Base-by-base conservation (phyloP, 1,140 invertebrate genomes). In the Sinonovacula constricta region DNA sequence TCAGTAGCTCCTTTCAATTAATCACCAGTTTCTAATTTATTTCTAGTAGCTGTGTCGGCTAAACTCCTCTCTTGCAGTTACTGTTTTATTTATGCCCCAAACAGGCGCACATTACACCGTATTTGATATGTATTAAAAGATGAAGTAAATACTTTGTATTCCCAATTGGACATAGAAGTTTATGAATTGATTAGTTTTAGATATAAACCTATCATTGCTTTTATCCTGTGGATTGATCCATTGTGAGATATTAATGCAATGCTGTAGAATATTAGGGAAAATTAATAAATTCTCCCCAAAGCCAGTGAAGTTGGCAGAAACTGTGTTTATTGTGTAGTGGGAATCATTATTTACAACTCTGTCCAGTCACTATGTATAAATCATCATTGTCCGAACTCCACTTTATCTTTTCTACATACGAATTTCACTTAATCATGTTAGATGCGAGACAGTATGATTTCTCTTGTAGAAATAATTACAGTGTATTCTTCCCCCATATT, bases 381-480 rank as follows among this genome's bases (percentile, higher is more conserved):
- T 74, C 70, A 74, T 74, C 70, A 74, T 74, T 74, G 70, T 62
- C 70, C 56, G 49, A 53, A 34, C 30, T 18, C 33, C 68, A 51
- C 56, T 53, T 56, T 70, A 51, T 70, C 56, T 70, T 70, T 51
- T 54, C n/a, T 56, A 28, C 56, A 56, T 70, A 28, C 28, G 39
- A n/a, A 34, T 39, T 28, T 18, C 53, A 70, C 49, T 70, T 70
- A 57, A 70, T 70, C 68, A 70, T 60, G 28, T 74, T 53, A 5
- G 15, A 24, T 54, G 36, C 49, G 30, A 63, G 70, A 74, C 70
- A 63, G 34, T 51, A 63, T 74, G 57, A 74, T 63, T 63, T 74
- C 70, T 51, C 60, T 63, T 34, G 39, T 63, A 74, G 56, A 74
- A 74, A 74, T 74, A 74, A 74, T 74, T 74, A 74, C 33, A 51